Conservation (phyloP, 2,888 invertebrate genomes). For the Plebejus anna region DNA sequence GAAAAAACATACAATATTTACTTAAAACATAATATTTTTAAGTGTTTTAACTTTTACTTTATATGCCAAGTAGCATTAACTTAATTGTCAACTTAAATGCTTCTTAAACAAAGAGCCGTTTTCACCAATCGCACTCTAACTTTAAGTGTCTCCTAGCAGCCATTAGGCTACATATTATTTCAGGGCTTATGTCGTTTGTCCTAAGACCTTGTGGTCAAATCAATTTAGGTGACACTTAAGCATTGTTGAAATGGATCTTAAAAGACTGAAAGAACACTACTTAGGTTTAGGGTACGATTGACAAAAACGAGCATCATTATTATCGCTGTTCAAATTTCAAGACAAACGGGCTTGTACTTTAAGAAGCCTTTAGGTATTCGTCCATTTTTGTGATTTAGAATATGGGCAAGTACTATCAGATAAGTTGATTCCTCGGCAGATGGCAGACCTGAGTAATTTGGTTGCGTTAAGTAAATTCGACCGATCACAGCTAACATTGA, state of each 20-base stretch:
- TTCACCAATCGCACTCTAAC: not conserved
- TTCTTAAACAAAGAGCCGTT: not conserved
- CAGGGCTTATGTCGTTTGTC: no score
- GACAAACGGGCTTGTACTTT: not conserved
- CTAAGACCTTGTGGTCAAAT: no score
- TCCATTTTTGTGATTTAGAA: not conserved
- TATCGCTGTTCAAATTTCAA: no score
- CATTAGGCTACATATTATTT: no score
- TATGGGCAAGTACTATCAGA: not conserved
- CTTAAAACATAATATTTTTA: not conserved
- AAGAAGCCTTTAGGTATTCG: not conserved
- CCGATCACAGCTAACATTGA: no score
- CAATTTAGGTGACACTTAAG: no score
- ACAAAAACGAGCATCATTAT: no score
- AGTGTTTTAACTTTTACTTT: not conserved
- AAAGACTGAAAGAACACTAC: not conserved
- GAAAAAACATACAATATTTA: slow-evolving; percentile 4
- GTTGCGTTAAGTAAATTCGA: no score
- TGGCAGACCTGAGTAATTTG: no score
- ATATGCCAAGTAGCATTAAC: not conserved
- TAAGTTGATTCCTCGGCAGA: no score
- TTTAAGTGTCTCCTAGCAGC: not conserved
- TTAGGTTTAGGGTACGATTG: no score
- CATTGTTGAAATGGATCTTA: not conserved
- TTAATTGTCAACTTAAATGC: not conserved